These are phyloP conservation scores for Bujurquina vittata DNA, from an alignment of 2,113 vertebrate genomes.

Conservation along the genomic window DNA sequence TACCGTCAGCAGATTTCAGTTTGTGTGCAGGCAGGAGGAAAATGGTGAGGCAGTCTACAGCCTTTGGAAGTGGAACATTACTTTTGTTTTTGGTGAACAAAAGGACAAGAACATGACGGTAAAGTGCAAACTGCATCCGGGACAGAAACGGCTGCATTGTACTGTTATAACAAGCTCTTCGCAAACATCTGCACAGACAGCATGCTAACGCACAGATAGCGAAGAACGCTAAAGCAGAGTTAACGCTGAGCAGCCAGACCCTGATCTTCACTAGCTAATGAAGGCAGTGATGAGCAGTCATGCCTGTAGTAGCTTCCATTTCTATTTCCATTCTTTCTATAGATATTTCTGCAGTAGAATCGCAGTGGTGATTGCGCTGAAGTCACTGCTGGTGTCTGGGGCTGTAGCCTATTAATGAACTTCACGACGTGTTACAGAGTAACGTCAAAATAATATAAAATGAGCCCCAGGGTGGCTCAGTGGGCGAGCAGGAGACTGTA, in stretches of 20 bases:
- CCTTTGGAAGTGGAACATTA: neutral
- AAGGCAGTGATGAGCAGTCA: neutral
- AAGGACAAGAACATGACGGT: neutral
- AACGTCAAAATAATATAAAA: too few species aligned
- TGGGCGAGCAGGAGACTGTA: too few species aligned
- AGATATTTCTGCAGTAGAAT: neutral
- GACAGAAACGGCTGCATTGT: neutral
- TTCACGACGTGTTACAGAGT: neutral
- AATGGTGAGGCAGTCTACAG: too few species aligned
- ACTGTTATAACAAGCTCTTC: neutral
- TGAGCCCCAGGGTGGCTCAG: too few species aligned
- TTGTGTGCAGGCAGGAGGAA: neutral
- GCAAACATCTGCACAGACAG: neutral
- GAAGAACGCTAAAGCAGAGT: neutral
- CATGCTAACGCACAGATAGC: neutral
- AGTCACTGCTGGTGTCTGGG: neutral
- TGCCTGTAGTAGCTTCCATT: neutral
- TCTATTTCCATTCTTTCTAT: neutral
- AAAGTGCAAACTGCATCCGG: neutral
- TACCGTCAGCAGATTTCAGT: neutral
- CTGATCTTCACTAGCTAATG: neutral
- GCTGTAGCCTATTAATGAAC: neutral
- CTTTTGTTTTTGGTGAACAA: neutral
- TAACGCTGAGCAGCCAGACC: neutral
- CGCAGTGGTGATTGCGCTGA: neutral